Base-by-base conservation (phyloP, 2,888 invertebrate species). In the Drosophila affinis region DNA sequence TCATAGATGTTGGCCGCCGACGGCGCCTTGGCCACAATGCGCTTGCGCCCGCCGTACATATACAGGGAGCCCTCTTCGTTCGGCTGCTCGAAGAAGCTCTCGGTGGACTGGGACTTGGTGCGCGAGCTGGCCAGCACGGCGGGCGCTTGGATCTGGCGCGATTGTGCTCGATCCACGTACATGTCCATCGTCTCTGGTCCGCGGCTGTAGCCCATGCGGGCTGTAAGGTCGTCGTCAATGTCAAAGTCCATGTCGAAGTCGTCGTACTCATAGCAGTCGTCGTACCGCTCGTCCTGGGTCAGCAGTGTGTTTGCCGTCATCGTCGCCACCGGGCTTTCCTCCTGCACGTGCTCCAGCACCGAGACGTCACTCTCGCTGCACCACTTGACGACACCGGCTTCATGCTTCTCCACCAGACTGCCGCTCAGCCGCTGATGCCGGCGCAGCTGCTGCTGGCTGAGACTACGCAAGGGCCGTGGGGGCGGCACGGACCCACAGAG, bases 321-420 rank as follows among this genome's bases (percentile, higher is more conserved):
- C n/a, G 39, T 39, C n/a, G 39, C 14, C 39, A n/a, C 39, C 39
- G 39, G 39, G 49, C 70, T 78, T 46, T 81, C 77, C 62, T 79
- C 77, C 48, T 74, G 79, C 72, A 77, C 86, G 71, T 78, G 84
- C 53, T 85, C 85, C 69, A 86, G 89, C 81, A 86, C 85, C 46
- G 85, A 86, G 18, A 92, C 83, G 72, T 92, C 92, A 77, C 91
- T 92, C 83, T 92, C 92, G 77, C 92, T 92, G 67, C 90, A 91
- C 91, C 92, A 92, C 75, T 91, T 92, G 68, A 87, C 79, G 74
- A 90, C 78, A 56, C 81, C 81, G 14, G 74, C 62, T 0, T 24
- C 24, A 24, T 77, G 77, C 67, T 70, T 77, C 48, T 82, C 79
- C 29, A 68, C 62, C 64, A 89, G 74, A 21, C 84, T 82, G 34